These are phyloP conservation scores for Chrysochloris asiatica DNA, from an alignment of 2,113 vertebrate genomes.

Conservation along the genomic window DNA sequence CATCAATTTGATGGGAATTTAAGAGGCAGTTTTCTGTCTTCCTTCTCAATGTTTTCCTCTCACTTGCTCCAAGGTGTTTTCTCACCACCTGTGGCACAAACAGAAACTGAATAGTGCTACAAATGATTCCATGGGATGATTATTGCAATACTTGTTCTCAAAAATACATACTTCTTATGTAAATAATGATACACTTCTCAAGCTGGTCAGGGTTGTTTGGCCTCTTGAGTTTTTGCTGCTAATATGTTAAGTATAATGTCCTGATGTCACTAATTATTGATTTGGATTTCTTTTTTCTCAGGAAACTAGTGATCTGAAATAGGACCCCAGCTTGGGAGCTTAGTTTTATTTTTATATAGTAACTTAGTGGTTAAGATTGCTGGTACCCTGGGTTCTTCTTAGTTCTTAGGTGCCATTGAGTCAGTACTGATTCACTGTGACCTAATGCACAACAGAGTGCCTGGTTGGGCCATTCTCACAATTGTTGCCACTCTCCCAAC, in stretches of 20 bases:
- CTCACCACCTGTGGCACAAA: constrained; percentile 57
- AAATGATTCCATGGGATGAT: constrained; percentile 45
- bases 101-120: background rate
- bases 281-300: constrained; percentile 41
- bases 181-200: constrained; percentile 31
- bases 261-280: background rate
- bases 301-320: constrained; percentile 46
- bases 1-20: no score
- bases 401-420: no score
- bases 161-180: constrained; percentile 65
- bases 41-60: background rate
- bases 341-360: constrained; percentile 58
- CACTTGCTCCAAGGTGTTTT: constrained; percentile 34
- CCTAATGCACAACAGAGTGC: no score
- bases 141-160: constrained; percentile 43
- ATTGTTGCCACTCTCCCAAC: no score
- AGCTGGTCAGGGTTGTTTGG: constrained; percentile 9
- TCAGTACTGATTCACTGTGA: no score
- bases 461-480: no score
- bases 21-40: constrained; percentile 7
- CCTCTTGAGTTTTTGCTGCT: constrained; percentile 25
- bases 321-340: constrained; percentile 45
- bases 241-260: background rate
- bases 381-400: constrained; percentile 17
- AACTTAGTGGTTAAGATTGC: constrained; percentile 25